phyloP scores from a whole-genome alignment of 2,888 invertebrate genomes.

The Neoitamus cyanurus region DNA sequence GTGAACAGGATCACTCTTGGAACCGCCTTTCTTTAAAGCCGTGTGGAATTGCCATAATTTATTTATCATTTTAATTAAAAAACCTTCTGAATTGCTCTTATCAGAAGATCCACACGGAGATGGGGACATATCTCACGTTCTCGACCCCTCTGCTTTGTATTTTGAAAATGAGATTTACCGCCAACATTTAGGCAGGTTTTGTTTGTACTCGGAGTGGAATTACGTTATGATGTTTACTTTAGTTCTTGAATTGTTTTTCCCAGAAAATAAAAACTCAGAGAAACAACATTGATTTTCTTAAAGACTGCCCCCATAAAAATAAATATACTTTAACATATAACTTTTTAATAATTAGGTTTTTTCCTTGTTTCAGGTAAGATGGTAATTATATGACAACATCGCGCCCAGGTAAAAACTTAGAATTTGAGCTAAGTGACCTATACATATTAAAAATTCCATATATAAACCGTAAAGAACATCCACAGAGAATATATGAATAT shows the following conservation, averaged over 20 bases:
- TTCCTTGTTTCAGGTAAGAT: not conserved
- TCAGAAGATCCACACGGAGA: not conserved
- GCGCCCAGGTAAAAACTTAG: too few relatives aligned
- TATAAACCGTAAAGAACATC: too few relatives aligned
- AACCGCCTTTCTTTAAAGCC: not conserved
- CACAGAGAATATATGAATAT: too few relatives aligned
- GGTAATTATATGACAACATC: too few relatives aligned
- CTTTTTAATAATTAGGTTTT: not conserved
- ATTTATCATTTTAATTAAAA: constrained; percentile 17
- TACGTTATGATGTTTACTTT: not conserved
- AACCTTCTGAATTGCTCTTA: not conserved
- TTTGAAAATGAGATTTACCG: not conserved
- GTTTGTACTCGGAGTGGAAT: not conserved
- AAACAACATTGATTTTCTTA: not conserved
- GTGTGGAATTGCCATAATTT: not conserved
- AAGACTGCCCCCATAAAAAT: not conserved
- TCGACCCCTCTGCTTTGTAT: not conserved
- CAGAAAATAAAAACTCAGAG: not conserved
- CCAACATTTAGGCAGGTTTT: not conserved
- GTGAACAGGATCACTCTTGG: not conserved
- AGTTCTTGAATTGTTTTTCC: not conserved
- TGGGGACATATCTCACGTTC: not conserved
- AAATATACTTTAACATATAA: not conserved
- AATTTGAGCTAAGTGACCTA: too few relatives aligned
- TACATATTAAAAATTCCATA: too few relatives aligned